Conservation (phyloP, 2,888 invertebrate genomes). For the Aromia moschata region DNA sequence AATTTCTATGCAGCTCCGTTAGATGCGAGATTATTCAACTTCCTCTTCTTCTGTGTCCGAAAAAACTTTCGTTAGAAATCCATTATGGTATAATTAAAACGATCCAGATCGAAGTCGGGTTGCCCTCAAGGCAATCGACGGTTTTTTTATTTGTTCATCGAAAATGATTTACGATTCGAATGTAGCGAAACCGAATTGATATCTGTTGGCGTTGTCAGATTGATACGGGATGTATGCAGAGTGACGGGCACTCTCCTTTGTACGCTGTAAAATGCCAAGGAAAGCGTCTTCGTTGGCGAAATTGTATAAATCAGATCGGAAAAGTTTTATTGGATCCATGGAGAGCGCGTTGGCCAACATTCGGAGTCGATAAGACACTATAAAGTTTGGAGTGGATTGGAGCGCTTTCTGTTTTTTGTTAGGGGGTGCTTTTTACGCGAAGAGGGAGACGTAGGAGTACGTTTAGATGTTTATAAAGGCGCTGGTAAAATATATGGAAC, state of each 20-base stretch:
- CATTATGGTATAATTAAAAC: neutral
- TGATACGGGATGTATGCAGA: conserved; percentile 22
- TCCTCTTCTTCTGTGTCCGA: too few relatives aligned
- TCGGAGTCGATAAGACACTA: neutral
- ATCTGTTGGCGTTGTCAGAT: conserved; percentile 7
- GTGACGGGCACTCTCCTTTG: conserved; percentile 5
- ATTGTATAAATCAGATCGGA: neutral
- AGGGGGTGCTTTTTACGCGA: too few relatives aligned
- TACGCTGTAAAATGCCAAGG: neutral
- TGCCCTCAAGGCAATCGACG: neutral
- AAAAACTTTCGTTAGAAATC: neutral
- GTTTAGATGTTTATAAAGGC: too few relatives aligned
- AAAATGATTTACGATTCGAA: conserved; percentile 13
- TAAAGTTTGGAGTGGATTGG: too few relatives aligned
- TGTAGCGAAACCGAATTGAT: conserved; percentile 23
- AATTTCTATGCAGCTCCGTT: neutral
- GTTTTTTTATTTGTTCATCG: conserved; percentile 2
- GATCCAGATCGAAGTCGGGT: neutral
- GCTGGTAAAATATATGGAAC: too few relatives aligned
- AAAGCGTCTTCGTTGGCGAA: neutral
- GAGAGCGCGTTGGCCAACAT: neutral
- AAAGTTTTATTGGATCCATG: neutral
- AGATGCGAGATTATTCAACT: neutral
- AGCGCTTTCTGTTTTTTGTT: too few relatives aligned
- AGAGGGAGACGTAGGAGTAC: too few relatives aligned